Conservation (phyloP, 2,113 vertebrate genomes). For the Thryonomys swinderianus region DNA sequence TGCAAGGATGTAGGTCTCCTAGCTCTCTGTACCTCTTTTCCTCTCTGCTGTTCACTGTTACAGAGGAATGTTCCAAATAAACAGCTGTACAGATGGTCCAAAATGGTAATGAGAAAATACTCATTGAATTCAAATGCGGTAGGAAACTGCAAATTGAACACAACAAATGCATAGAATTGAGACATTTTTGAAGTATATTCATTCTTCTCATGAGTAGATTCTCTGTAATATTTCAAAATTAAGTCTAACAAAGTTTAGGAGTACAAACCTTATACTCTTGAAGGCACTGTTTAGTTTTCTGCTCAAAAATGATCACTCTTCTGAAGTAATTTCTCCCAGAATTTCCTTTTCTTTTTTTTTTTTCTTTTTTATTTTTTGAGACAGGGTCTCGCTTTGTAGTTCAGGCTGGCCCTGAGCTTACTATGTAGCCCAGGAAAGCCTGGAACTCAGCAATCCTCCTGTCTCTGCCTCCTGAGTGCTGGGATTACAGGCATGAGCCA, state of each 20-base stretch:
- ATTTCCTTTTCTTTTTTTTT: too few species aligned
- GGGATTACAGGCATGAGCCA: too few species aligned
- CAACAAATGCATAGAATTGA: conserved; percentile 37
- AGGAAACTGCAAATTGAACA: conserved; percentile 91
- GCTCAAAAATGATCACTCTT: conserved; percentile 46
- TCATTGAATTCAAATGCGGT: conserved; percentile 99
- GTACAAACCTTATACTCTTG: conserved; percentile 25
- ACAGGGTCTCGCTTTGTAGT: too few species aligned
- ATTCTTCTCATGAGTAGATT: background rate
- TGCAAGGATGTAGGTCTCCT: accelerated
- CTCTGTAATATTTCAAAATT: background rate
- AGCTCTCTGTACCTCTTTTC: conserved; percentile 91
- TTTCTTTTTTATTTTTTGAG: too few species aligned
- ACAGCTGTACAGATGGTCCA: conserved; percentile 98
- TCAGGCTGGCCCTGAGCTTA: too few species aligned
- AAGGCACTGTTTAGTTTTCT: conserved; percentile 2
- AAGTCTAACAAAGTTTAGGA: background rate
- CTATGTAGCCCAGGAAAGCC: too few species aligned
- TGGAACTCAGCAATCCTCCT: too few species aligned
- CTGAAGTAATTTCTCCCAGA: conserved; percentile 64
- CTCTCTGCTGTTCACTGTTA: conserved; percentile 96
- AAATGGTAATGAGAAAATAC: conserved; percentile 95
- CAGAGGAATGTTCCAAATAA: conserved; percentile 98
- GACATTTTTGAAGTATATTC: conserved; percentile 2
- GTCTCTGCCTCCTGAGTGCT: too few species aligned